These are phyloP conservation scores for Anguilla japonica DNA, from an alignment of 2,113 vertebrate species.

Conservation along the genomic window DNA sequence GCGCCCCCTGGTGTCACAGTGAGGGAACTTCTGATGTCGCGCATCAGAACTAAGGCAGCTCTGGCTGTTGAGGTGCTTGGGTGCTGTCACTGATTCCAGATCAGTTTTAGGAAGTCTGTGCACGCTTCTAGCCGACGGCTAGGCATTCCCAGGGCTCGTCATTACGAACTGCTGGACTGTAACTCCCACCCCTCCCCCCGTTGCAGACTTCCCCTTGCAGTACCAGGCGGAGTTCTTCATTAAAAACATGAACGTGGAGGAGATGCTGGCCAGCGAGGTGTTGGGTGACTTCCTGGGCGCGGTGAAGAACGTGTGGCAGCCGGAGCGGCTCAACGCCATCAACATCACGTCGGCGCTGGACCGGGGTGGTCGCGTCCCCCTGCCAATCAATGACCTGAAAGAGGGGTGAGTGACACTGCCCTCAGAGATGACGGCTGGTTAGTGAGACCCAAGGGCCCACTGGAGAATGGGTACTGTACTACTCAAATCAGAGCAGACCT, in stretches of 20 bases:
- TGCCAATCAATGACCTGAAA: constrained; percentile 96
- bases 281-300: constrained; percentile 96
- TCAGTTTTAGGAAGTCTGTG: too few relatives aligned
- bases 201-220: constrained; percentile 85
- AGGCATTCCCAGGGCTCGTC: too few relatives aligned
- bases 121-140: too few relatives aligned
- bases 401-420: constrained; percentile 82
- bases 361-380: constrained; percentile 89
- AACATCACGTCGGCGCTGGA: constrained; percentile 97
- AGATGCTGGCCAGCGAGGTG: constrained; percentile 96
- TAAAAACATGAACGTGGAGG: constrained; percentile 98
- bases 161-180: too few relatives aligned
- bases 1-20: neutral
- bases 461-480: neutral
- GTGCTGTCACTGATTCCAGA: neutral
- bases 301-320: constrained; percentile 97
- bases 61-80: neutral
- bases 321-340: constrained; percentile 91
- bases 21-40: neutral
- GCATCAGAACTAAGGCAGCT: neutral
- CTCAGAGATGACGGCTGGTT: neutral
- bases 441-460: neutral
- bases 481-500: neutral
- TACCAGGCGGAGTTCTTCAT: constrained; percentile 98
- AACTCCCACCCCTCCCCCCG: constrained; percentile 20